Percentiles rank a stretch among this genome's conserved stretches.
Conservation (phyloP, 1,140 invertebrate species). For the Brachionus sp. region DNA sequence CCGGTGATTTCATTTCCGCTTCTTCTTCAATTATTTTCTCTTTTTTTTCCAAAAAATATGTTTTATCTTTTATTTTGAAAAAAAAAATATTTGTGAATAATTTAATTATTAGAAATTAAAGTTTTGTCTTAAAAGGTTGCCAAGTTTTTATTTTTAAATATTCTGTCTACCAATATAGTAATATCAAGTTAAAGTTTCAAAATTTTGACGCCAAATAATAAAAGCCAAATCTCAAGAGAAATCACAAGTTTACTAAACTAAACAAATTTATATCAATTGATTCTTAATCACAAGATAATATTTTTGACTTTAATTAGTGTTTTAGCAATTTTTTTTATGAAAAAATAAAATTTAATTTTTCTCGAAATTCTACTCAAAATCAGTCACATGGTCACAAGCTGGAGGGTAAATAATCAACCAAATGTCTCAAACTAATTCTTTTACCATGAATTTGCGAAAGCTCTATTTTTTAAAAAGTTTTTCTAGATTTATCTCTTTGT, state of each 20-base stretch:
- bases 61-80: conserved; percentile 35
- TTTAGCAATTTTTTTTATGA: too few relatives aligned
- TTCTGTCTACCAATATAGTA: not conserved
- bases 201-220: not conserved
- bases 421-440: too few relatives aligned
- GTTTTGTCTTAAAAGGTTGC: not conserved
- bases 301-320: not conserved
- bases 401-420: too few relatives aligned
- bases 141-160: not conserved
- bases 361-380: not conserved
- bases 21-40: conserved; percentile 26
- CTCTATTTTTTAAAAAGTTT: too few relatives aligned
- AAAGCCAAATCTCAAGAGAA: not conserved
- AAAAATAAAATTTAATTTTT: not conserved
- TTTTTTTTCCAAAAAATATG: not conserved
- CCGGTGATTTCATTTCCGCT: not conserved
- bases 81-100: not conserved
- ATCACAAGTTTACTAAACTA: not conserved
- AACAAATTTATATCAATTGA: not conserved
- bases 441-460: too few relatives aligned
- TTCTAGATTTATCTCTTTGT: too few relatives aligned
- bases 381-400: too few relatives aligned
- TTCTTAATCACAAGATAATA: not conserved
- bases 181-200: not conserved
- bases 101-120: not conserved